Conservation (phyloP, 2,113 vertebrate genomes). For the Dicerorhinus sumatrensis region DNA sequence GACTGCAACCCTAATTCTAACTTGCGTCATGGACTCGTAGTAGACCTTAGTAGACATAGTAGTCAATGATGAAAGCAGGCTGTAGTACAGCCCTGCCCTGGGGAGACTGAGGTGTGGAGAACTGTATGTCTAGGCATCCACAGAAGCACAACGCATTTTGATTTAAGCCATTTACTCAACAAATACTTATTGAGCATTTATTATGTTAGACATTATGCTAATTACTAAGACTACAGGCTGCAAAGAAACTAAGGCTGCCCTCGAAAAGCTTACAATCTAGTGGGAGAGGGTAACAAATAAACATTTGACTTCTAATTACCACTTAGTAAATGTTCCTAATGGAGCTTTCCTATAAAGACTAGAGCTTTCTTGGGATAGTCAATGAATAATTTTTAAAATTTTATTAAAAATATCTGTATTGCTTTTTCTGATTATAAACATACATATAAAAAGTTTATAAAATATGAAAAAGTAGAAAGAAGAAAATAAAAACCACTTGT, state of each 20-base stretch:
- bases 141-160: not conserved
- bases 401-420: not conserved
- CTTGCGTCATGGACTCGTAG: not conserved
- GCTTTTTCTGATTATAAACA: not conserved
- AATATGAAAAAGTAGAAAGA: not conserved
- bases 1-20: not conserved
- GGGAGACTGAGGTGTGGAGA: not conserved
- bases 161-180: not conserved
- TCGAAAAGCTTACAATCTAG: not conserved
- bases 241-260: not conserved
- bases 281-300: not conserved
- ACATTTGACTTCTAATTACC: not conserved
- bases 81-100: accelerated
- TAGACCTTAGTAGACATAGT: not conserved
- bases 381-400: not conserved
- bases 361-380: not conserved
- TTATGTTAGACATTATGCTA: not conserved
- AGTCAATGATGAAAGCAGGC: not conserved
- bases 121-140: not conserved
- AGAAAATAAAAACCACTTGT: not conserved
- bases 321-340: not conserved
- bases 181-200: not conserved
- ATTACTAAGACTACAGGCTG: not conserved
- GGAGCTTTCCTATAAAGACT: not conserved
- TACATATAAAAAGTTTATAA: not conserved